A percentile compares a stretch with the other conserved stretches of the same genome.
Conservation (phyloP, 53 echinoderm and acorn worm species). For the Hippasteria phrygiana region DNA sequence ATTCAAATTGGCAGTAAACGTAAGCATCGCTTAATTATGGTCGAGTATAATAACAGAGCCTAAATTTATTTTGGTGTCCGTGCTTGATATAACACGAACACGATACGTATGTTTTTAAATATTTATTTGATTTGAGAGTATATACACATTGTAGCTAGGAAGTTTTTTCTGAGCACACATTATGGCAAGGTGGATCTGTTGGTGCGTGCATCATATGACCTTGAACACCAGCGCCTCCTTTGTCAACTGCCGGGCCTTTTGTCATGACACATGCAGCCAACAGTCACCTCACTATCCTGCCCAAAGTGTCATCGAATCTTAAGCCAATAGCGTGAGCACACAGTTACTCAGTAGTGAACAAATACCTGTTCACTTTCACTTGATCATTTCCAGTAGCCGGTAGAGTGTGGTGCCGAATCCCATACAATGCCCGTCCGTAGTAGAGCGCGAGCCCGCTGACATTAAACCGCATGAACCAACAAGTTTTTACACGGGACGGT, state of each 20-base stretch:
- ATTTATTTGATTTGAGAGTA: too few species aligned
- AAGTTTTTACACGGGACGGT: conserved; percentile 49
- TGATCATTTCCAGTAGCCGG: conserved; percentile 43
- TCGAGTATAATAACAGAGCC: too few species aligned
- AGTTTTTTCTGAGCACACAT: conserved; percentile 18
- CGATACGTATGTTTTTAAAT: too few species aligned
- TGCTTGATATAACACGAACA: too few species aligned
- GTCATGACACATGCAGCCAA: conserved; percentile 49
- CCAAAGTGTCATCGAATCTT: conserved; percentile 41
- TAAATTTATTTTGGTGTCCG: too few species aligned
- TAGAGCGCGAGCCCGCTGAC: neutral
- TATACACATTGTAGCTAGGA: too few species aligned
- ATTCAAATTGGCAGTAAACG: too few species aligned
- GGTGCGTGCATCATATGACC: conserved; percentile 42
- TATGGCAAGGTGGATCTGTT: neutral
- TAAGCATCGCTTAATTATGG: too few species aligned
- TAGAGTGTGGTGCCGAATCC: conserved; percentile 24
- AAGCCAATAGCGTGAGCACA: conserved; percentile 37
- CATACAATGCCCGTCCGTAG: neutral
- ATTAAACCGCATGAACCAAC: conserved; percentile 61
- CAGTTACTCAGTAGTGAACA: conserved; percentile 46
- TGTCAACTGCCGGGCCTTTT: conserved; percentile 21
- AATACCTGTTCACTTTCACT: conserved; percentile 57
- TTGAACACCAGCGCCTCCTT: conserved; percentile 27
- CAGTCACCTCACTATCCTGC: conserved; percentile 26